phyloP scores from a whole-genome alignment of 1,140 invertebrate species.

The Pseudobourletiella spinata region DNA sequence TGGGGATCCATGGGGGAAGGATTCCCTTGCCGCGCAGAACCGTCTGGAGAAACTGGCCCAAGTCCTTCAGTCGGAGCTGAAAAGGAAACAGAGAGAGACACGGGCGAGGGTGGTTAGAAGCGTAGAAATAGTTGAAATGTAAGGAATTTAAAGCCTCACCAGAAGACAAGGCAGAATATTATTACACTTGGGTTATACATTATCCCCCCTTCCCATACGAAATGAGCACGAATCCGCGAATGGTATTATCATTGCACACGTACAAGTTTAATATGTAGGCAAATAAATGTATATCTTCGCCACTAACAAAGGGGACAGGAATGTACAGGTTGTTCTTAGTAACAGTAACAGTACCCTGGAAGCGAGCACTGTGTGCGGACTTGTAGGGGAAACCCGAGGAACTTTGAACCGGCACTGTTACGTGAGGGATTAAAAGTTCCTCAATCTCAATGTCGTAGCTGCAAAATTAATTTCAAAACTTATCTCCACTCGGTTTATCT shows the following conservation, averaged over 20 bases:
- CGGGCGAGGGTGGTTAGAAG: neutral
- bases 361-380: neutral
- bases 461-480: constrained; percentile 3
- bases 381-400: neutral
- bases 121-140: too few relatives aligned
- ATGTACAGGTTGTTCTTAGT: neutral
- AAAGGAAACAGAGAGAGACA: constrained; percentile 33
- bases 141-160: too few relatives aligned
- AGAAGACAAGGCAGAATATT: too few relatives aligned
- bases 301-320: too few relatives aligned
- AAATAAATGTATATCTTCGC: too few relatives aligned
- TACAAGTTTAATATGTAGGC: too few relatives aligned
- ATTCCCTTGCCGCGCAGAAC: constrained; percentile 55
- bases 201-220: too few relatives aligned
- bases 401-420: neutral
- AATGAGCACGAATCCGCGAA: too few relatives aligned
- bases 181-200: too few relatives aligned
- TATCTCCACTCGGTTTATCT: neutral
- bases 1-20: constrained; percentile 56
- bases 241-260: too few relatives aligned
- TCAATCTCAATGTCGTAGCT: neutral
- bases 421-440: neutral
- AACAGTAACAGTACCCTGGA: neutral
- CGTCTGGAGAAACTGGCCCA: constrained; percentile 50
- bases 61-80: constrained; percentile 59